Evolutionary conservation across 2,888 invertebrate species (phyloP).

Genomic region (Leistus spinibarbis): DNA sequence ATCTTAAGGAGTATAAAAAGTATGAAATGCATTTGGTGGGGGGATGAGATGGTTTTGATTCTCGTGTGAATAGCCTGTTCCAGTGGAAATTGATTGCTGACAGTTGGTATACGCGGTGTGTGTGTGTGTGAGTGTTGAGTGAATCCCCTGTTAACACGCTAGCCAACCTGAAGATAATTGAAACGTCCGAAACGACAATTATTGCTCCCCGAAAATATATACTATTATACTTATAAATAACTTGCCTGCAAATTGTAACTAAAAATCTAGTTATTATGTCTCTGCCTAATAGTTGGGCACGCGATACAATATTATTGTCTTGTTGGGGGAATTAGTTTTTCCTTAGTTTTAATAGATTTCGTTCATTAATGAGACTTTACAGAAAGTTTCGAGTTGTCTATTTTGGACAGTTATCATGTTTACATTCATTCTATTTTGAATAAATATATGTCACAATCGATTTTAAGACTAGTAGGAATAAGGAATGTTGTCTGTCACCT

Average conservation of each 20-base stretch:
- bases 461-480: not conserved
- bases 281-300: no score
- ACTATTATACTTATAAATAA: slow-evolving; percentile 34
- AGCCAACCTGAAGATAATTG: slow-evolving; percentile 36
- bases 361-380: slow-evolving; percentile 2
- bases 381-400: not conserved
- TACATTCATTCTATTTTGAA: no score
- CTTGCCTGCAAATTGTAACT: slow-evolving; percentile 21
- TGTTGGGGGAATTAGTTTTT: slow-evolving; percentile 30
- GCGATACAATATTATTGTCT: slow-evolving; percentile 24
- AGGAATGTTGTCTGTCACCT: no score
- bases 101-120: slow-evolving; percentile 30
- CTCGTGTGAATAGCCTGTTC: slow-evolving; percentile 16
- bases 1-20: not conserved
- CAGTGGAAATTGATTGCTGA: slow-evolving; percentile 32
- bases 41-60: not conserved
- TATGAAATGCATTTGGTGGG: not conserved
- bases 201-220: slow-evolving; percentile 31
- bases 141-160: slow-evolving; percentile 35
- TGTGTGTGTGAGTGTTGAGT: not conserved
- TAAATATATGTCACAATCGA: no score
- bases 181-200: slow-evolving; percentile 37
- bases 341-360: slow-evolving; percentile 34
- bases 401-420: not conserved
- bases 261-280: slow-evolving; percentile 31